phyloP scores from a whole-genome alignment of 1,140 invertebrate genomes.

The Potamilus streckersoni region DNA sequence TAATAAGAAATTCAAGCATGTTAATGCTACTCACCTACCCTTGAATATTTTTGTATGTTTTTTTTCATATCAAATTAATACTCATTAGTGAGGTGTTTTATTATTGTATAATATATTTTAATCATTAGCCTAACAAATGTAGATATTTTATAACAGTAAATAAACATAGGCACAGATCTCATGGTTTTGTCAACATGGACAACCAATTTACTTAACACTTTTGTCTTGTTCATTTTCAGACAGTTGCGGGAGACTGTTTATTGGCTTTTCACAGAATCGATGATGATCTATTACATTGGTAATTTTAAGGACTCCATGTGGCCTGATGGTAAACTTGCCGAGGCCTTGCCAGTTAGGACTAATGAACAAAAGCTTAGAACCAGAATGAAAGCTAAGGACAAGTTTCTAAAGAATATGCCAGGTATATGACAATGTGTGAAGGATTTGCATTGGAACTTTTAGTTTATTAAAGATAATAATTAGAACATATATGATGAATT shows the following conservation, averaged over 20 bases:
- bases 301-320: conserved; percentile 88
- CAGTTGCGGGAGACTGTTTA: conserved; percentile 89
- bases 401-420: conserved; percentile 66
- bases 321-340: conserved; percentile 81
- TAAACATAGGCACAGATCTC: not conserved
- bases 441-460: too few species aligned
- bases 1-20: not conserved
- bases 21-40: not conserved
- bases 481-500: too few species aligned
- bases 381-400: conserved; percentile 64
- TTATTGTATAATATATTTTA: not conserved
- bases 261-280: conserved; percentile 89
- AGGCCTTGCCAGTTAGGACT: conserved; percentile 71
- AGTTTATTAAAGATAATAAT: too few species aligned
- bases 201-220: not conserved
- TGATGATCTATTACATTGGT: conserved; percentile 89
- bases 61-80: not conserved
- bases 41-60: not conserved
- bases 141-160: not conserved
- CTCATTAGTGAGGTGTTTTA: too few species aligned
- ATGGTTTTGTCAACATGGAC: not conserved
- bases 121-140: not conserved
- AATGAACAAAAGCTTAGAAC: conserved; percentile 78
- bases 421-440: conserved; percentile 32
- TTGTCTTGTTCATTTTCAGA: conserved; percentile 66